phyloP scores from a whole-genome alignment of 2,113 vertebrate species.

The Tichodroma muraria region DNA sequence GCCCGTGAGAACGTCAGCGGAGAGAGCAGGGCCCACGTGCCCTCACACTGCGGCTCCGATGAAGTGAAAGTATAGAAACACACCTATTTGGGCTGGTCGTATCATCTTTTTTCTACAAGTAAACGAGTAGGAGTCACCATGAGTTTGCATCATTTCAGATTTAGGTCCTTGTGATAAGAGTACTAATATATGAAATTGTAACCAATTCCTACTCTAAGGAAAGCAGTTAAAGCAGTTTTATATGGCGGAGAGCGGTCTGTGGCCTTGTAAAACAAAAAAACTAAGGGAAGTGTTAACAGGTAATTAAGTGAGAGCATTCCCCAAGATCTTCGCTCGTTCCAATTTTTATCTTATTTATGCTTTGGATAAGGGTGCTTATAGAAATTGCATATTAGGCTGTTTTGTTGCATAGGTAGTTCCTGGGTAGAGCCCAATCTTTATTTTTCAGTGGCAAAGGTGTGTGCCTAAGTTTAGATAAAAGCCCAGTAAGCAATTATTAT shows the following conservation, averaged over 20 bases:
- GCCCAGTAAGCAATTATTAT: background rate
- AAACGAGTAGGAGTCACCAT: no score
- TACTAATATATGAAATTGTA: fast-evolving
- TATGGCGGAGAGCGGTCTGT: background rate
- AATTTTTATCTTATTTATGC: background rate
- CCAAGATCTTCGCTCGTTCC: background rate
- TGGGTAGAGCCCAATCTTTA: background rate
- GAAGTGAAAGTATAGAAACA: background rate
- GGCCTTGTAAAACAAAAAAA: background rate
- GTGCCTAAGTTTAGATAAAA: background rate
- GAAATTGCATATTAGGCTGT: background rate
- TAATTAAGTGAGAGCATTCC: background rate
- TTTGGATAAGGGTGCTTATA: background rate
- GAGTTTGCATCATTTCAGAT: background rate
- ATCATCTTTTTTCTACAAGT: background rate
- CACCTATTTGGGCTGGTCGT: background rate
- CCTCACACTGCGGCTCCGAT: fast-evolving
- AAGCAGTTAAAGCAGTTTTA: background rate
- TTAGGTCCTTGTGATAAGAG: fast-evolving
- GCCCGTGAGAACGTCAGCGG: fast-evolving
- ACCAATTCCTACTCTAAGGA: background rate
- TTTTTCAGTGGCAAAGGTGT: background rate
- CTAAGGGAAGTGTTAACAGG: background rate
- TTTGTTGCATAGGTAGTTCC: background rate
- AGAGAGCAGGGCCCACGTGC: fast-evolving